Conservation (phyloP, 1,140 invertebrate genomes). For the Procambarus virginalis region DNA sequence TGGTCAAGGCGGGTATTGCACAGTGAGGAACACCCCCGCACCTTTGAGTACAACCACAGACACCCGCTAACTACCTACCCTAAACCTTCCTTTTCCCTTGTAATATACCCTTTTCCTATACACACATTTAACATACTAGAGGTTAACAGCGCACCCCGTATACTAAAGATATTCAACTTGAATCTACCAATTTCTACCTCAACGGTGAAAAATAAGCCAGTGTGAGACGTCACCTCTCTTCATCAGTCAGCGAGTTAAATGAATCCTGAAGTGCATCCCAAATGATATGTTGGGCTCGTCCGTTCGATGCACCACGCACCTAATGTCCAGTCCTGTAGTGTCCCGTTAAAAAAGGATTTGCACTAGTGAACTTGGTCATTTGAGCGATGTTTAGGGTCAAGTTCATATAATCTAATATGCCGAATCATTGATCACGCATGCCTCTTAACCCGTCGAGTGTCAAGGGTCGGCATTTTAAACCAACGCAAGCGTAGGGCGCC, state of each 20-base stretch:
- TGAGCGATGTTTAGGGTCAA: not conserved
- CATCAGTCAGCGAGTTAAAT: not conserved
- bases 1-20: constrained; percentile 16
- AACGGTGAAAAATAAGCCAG: no score
- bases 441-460: not conserved
- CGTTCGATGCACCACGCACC: not conserved
- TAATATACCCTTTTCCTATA: not conserved
- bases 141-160: no score
- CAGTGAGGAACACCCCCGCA: not conserved
- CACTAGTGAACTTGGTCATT: not conserved
- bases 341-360: not conserved
- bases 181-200: no score
- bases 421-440: not conserved
- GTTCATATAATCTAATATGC: not conserved
- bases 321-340: not conserved
- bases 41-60: not conserved
- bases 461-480: not conserved
- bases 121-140: not conserved
- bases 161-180: no score
- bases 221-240: no score
- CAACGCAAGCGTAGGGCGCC: not conserved
- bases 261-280: not conserved
- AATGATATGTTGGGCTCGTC: no score
- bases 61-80: not conserved
- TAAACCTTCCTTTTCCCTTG: no score